Conservation (phyloP, 2,113 vertebrate species). For the Ictidomys tridecemlineatus region DNA sequence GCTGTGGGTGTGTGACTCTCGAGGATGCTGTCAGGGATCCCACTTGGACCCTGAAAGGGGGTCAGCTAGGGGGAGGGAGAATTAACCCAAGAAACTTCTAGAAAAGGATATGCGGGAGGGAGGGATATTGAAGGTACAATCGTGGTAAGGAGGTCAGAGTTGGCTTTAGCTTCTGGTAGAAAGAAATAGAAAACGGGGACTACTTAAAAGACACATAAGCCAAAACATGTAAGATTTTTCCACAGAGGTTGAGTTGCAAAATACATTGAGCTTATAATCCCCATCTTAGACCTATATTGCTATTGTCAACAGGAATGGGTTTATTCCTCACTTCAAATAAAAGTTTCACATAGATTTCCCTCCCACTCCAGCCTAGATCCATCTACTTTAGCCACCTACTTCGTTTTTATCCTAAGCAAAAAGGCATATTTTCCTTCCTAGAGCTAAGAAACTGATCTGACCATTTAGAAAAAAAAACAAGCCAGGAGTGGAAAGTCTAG, state of each 20-base stretch:
- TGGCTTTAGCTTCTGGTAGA: not conserved
- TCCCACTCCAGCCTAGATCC: not conserved
- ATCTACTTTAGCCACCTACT: not conserved
- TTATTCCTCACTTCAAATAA: not conserved
- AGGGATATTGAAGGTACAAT: not conserved
- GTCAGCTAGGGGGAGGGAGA: not conserved
- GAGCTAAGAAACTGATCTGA: not conserved
- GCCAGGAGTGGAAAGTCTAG: not conserved
- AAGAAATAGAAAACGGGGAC: not conserved
- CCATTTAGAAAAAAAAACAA: constrained; percentile 10
- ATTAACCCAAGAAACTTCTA: not conserved
- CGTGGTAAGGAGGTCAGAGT: not conserved
- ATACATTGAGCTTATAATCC: not conserved
- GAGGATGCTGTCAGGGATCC: not conserved
- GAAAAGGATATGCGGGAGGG: not conserved
- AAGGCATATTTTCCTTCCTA: not conserved
- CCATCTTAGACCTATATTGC: not conserved
- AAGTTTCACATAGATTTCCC: not conserved
- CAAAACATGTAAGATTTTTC: constrained; percentile 24
- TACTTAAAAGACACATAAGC: not conserved
- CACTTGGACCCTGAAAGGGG: not conserved
- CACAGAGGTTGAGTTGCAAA: not conserved
- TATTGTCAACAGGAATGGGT: not conserved
- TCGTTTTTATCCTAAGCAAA: not conserved
- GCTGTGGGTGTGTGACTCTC: fast-evolving